Evolutionary conservation across 2,888 invertebrate species (phyloP), one percentile per base, ranked within the genome.

Genomic region (Carterocephalus palaemon): DNA sequence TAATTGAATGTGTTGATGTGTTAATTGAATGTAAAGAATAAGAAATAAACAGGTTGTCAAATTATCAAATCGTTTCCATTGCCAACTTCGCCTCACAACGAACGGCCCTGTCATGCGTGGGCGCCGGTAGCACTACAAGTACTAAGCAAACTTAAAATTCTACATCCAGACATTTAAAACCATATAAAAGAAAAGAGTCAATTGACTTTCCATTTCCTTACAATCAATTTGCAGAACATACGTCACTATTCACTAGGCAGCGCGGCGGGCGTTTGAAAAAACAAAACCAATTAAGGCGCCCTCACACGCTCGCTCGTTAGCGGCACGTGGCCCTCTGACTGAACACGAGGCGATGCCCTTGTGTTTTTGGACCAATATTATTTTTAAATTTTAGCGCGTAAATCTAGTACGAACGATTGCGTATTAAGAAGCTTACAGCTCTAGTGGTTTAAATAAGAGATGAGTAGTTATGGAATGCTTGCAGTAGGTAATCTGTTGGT

Each of bases 251-350:
- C n/a, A n/a, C n/a, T n/a, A n/a, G n/a, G n/a, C n/a, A n/a, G n/a
- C n/a, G n/a, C 16, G 29, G 15, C 20, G 23, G 24, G 42, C 36
- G 36, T 43, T 43, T 29, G 43, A 47, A 47, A 47, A 51, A 53
- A 53, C 52, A 56, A 51, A 51, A 48, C 38, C 46, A 53, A 56
- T 56, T 49, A 53, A 41, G 29, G 39, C 45, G 45, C 42, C 31
- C 48, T 38, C 39, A 39, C 49, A 47, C 48, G 47, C 38, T 46
- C 22, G 51, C 52, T 51, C 52, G 48, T 52, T 51, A 56, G 28
- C 52, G 57, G 43, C 60, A 53, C 60, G 59, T 52, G 58, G 41
- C 49, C 37, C 8, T n/a, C n/a, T n/a, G 22, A 19, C 24, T 26
- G 33, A 13, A 24, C 19, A 12, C 24, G 20, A 9, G 13, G 33